phyloP scores from a whole-genome alignment of 2,888 invertebrate genomes.

The Lacanobia wlatinum region DNA sequence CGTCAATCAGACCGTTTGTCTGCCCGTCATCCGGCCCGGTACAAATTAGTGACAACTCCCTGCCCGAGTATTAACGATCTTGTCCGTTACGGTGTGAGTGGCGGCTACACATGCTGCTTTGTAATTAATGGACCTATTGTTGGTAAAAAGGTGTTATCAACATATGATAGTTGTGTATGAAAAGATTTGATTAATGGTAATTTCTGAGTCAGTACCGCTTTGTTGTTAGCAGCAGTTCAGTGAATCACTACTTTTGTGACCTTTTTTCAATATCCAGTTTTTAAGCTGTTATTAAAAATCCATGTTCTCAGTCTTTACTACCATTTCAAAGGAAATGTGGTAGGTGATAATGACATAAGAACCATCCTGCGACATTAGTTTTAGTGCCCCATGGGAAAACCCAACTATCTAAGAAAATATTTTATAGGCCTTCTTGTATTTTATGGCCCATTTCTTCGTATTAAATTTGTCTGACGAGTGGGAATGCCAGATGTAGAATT shows the following conservation, averaged over 20 bases:
- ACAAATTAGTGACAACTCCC: constrained; percentile 84
- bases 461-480: constrained; percentile 9
- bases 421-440: constrained; percentile 14
- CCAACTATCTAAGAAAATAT: constrained; percentile 10
- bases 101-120: constrained; percentile 54
- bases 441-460: constrained; percentile 23
- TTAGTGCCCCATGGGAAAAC: neutral
- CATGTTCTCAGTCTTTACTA: too few species aligned
- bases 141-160: constrained; percentile 59
- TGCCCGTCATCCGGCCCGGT: constrained; percentile 76
- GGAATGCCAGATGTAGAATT: neutral
- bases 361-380: neutral
- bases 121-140: constrained; percentile 64
- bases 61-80: constrained; percentile 81
- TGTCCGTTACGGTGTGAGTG: constrained; percentile 72
- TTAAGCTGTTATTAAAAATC: too few species aligned
- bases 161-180: constrained; percentile 46
- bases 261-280: too few species aligned
- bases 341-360: constrained; percentile 21
- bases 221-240: constrained; percentile 8
- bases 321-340: neutral
- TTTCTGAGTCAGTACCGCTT: constrained; percentile 11
- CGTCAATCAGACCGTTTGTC: constrained; percentile 86
- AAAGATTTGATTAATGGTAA: constrained; percentile 55
- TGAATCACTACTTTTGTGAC: neutral